phyloP scores from a whole-genome alignment of 2,113 vertebrate genomes.

The Siphamia tubifer region DNA sequence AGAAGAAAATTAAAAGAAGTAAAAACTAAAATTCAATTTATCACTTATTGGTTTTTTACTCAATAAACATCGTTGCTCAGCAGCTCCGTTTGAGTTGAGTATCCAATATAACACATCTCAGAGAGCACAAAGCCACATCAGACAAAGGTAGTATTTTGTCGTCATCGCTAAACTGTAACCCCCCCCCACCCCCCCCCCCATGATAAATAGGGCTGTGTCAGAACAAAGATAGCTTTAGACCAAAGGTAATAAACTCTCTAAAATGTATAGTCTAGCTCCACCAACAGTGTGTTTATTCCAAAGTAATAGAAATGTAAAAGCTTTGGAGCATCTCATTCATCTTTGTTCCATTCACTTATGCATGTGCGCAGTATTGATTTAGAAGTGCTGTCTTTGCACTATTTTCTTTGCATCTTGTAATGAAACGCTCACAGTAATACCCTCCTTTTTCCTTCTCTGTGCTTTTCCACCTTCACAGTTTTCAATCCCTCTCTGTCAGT shows the following conservation, averaged over 20 bases:
- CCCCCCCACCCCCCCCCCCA: too few species aligned
- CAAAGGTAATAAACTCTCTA: conserved; percentile 29
- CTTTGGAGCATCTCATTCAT: conserved; percentile 21
- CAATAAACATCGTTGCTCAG: not conserved
- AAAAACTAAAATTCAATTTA: not conserved
- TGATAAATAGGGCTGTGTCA: conserved; percentile 23
- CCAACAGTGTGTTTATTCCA: conserved; percentile 10
- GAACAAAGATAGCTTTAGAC: conserved; percentile 10
- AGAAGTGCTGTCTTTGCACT: conserved; percentile 53
- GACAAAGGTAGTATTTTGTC: not conserved
- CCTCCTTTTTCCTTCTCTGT: not conserved
- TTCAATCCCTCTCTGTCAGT: conserved; percentile 14
- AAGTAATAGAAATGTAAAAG: conserved; percentile 58
- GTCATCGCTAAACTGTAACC: not conserved
- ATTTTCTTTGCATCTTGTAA: conserved; percentile 39
- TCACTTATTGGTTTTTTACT: not conserved
- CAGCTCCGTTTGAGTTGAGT: not conserved
- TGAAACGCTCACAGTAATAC: conserved; percentile 31
- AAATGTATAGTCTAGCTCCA: not conserved
- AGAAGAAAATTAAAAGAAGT: not conserved
- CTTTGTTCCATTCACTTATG: conserved; percentile 42
- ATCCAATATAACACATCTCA: not conserved
- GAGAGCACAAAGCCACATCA: not conserved
- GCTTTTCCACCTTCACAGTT: not conserved
- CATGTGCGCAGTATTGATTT: conserved; percentile 41